Base-by-base conservation (phyloP, 2,113 vertebrate species). In the Myanophis thanlyinensis region DNA sequence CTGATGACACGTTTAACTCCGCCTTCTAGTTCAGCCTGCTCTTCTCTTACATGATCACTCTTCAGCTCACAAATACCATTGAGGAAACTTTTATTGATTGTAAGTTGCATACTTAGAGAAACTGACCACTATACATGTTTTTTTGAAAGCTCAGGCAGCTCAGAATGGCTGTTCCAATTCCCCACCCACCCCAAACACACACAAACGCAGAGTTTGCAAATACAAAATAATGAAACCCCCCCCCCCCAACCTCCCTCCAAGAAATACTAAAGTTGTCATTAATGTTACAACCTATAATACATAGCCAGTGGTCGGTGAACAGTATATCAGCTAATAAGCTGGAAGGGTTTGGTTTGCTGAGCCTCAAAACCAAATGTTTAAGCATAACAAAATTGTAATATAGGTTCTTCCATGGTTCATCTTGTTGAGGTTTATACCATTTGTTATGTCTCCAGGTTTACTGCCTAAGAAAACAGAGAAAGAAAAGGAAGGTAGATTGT, bases 401-500 rank as follows among this genome's bases (percentile, higher is more conserved):
- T 35, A 3, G 15, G n/a, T 18, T 73, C n/a, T 73, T 73, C 62
- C 5, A n/a, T n/a, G 4, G 62, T 67, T 54, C 53, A 6, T 54
- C 53, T n/a, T 62, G 59, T 84, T 40, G 40, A 5, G 2, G 22
- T 85, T 46, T n/a, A 27, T 15, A 86, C 85, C 11, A 48, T 44
- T 44, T 85, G 12, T 15, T 11, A 23, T 59, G 53, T 22, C 27
- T 87, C 35, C 40, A 30, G 90, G 88, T 93, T 30, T 44, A 46
- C 52, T 59, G 7, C 80, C 48, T 18, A 59, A 44, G 52, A 48
- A 47, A 54, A 22, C 46, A 56, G 80, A 4, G 84, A 20, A 46
- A 91, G 91, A 89, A 89, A 67, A 46, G 91, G 88, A 87, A 91
- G 94, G 94, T 91, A 94, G 92, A 73, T 56, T 52, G 88, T 91